phyloP scores from a whole-genome alignment of 2,113 vertebrate genomes.

The Cichladusa arquata region DNA sequence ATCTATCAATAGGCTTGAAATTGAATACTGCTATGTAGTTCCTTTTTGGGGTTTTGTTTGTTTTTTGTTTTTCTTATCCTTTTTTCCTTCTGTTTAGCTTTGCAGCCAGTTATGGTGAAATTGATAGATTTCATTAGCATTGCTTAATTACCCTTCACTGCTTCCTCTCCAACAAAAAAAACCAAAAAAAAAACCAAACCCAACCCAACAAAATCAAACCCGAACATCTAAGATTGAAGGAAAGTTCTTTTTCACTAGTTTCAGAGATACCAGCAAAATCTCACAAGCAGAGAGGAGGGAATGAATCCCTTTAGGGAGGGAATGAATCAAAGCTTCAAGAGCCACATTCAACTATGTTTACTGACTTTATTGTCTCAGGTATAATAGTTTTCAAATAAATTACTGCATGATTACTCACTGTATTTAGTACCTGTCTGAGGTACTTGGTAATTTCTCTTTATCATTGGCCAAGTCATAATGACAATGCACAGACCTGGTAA shows the following conservation, averaged over 20 bases:
- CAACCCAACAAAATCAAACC: neutral
- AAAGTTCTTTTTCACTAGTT: neutral
- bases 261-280: conserved; percentile 8
- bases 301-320: neutral
- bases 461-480: neutral
- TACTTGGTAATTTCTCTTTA: neutral
- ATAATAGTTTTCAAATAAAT: neutral
- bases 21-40: neutral
- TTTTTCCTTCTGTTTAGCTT: neutral
- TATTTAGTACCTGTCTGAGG: no score
- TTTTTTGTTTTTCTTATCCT: neutral
- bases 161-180: neutral
- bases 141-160: neutral
- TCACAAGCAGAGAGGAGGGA: neutral
- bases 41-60: no score
- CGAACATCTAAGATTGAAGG: neutral
- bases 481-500: neutral
- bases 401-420: neutral
- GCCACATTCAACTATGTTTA: neutral
- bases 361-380: neutral
- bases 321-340: neutral
- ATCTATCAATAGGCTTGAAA: neutral
- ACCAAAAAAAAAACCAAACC: neutral
- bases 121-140: conserved; percentile 11
- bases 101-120: neutral